These are phyloP conservation scores for Oxyruncus cristatus DNA, from an alignment of 2,113 vertebrate species.

Conservation along the genomic window DNA sequence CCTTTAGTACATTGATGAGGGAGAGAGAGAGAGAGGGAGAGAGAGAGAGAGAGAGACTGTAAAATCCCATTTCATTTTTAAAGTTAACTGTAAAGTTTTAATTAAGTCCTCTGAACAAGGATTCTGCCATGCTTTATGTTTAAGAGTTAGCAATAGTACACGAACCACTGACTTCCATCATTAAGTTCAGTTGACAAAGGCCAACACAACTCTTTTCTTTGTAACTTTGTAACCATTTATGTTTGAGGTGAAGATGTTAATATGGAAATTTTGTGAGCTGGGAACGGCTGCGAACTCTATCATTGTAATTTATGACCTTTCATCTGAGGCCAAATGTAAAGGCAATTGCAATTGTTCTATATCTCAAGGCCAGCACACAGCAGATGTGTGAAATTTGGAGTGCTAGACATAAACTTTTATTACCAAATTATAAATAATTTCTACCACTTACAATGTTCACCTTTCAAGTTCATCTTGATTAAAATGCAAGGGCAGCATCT, in stretches of 20 bases:
- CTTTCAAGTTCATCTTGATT: constrained; percentile 86
- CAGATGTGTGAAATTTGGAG: constrained; percentile 80
- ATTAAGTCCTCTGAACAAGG: constrained; percentile 57
- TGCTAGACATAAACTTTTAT: constrained; percentile 85
- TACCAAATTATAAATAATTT: constrained; percentile 88
- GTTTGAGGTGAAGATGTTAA: constrained; percentile 82
- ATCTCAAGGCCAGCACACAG: constrained; percentile 76
- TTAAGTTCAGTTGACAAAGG: constrained; percentile 70
- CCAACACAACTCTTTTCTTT: constrained; percentile 68
- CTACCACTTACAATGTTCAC: constrained; percentile 79
- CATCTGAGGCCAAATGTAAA: constrained; percentile 78
- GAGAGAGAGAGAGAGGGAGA: not conserved
- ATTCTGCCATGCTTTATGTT: constrained; percentile 10
- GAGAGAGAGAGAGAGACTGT: not conserved
- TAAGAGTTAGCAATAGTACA: not conserved
- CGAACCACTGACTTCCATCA: constrained; percentile 33
- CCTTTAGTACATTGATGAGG: constrained; percentile 33
- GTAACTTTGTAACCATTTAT: constrained; percentile 79
- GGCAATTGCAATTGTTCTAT: constrained; percentile 78
- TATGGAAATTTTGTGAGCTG: constrained; percentile 78
- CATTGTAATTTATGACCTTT: constrained; percentile 80
- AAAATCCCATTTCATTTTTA: constrained; percentile 55
- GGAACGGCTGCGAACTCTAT: constrained; percentile 65
- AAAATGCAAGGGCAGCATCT: constrained; percentile 77
- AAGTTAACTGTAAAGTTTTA: constrained; percentile 64